Percentiles rank a stretch among this genome's conserved stretches.
phyloP scores from a whole-genome alignment of 2,888 invertebrate genomes.

The Coelinius sp. region DNA sequence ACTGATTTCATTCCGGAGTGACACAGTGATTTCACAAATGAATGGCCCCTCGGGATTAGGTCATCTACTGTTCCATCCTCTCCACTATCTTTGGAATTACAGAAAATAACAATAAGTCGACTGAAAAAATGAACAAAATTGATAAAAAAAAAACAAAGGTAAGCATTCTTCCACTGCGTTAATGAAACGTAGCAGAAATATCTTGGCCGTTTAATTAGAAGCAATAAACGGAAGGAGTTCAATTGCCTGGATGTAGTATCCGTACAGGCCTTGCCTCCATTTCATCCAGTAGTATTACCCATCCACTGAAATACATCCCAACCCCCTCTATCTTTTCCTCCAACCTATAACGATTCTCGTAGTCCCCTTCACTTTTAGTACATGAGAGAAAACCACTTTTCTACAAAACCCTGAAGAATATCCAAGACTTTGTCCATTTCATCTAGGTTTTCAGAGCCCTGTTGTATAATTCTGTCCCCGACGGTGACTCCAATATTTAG shows the following conservation, averaged over 20 bases:
- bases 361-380: conserved; percentile 30
- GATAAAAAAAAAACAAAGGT: conserved; percentile 47
- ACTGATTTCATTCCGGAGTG: too few species aligned
- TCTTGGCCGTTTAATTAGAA: conserved; percentile 68
- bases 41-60: too few species aligned
- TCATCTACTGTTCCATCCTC: too few species aligned
- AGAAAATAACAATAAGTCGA: background rate
- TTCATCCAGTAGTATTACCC: conserved; percentile 54
- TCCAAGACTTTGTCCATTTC: conserved; percentile 36
- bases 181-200: conserved; percentile 68
- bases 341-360: conserved; percentile 24
- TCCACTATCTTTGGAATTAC: too few species aligned
- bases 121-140: too few species aligned
- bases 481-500: conserved; percentile 45
- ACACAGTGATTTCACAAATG: too few species aligned
- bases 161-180: conserved; percentile 58
- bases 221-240: conserved; percentile 68
- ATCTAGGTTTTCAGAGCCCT: conserved; percentile 35
- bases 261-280: conserved; percentile 53
- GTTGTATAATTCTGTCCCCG: conserved; percentile 40
- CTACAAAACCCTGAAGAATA: conserved; percentile 34
- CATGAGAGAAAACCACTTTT: conserved; percentile 31
- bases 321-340: conserved; percentile 37
- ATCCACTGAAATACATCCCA: conserved; percentile 50
- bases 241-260: conserved; percentile 57